Evolutionary conservation across 2,888 invertebrate genomes (phyloP).

Genomic region (Diadegma fenestrale): DNA sequence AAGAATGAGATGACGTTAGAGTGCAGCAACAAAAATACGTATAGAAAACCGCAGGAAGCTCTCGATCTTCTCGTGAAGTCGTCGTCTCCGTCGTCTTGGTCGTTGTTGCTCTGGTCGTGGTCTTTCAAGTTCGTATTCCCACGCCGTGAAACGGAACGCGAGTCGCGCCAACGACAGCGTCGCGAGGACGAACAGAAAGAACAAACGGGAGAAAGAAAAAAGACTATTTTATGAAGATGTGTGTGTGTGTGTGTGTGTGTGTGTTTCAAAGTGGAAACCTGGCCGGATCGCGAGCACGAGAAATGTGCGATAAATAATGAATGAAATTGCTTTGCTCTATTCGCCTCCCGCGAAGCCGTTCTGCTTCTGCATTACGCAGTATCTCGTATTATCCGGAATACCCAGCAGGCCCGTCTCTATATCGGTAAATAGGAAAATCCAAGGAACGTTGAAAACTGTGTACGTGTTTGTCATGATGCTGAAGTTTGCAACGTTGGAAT

Average conservation of each 20-base stretch:
- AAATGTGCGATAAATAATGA: slow-evolving; percentile 77
- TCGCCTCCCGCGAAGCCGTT: slow-evolving; percentile 62
- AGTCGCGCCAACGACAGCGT: slow-evolving; percentile 39
- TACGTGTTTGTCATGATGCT: slow-evolving; percentile 17
- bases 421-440: slow-evolving; percentile 6
- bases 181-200: slow-evolving; percentile 39
- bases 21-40: slow-evolving; percentile 53
- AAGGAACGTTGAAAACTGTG: not conserved
- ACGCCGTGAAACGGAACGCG: slow-evolving; percentile 69
- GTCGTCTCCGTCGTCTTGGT: slow-evolving; percentile 53
- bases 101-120: slow-evolving; percentile 54
- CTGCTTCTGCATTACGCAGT: slow-evolving; percentile 34
- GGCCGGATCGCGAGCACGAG: slow-evolving; percentile 55
- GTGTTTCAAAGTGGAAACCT: slow-evolving; percentile 32
- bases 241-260: not conserved
- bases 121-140: slow-evolving; percentile 71
- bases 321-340: slow-evolving; percentile 74
- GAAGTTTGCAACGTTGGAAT: no score
- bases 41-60: slow-evolving; percentile 38
- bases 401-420: not conserved
- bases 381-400: slow-evolving; percentile 23
- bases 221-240: slow-evolving; percentile 8
- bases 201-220: slow-evolving; percentile 54
- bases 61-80: slow-evolving; percentile 39
- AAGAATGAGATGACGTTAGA: slow-evolving; percentile 27